phyloP scores from a whole-genome alignment of 2,113 vertebrate genomes.

The Gadus chalcogrammus region DNA sequence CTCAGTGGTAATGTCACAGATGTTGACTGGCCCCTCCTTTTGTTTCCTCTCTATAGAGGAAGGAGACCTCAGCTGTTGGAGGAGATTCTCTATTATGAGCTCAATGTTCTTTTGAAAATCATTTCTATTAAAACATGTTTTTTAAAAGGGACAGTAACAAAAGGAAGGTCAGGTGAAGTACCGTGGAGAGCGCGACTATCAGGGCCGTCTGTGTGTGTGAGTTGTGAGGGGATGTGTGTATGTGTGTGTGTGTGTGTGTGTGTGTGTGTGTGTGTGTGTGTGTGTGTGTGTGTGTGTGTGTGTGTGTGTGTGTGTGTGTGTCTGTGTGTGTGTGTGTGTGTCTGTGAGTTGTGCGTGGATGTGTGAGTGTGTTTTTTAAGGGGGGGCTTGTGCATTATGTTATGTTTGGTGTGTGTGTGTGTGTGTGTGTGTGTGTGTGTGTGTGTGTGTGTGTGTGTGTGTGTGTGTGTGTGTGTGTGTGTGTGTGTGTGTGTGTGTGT shows the following conservation, averaged over 20 bases:
- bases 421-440: slow-evolving; percentile 12
- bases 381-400: too few relatives aligned
- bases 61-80: slow-evolving; percentile 80
- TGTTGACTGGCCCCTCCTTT: slow-evolving; percentile 73
- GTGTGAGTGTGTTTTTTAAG: slow-evolving; percentile 10
- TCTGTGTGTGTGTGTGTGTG: slow-evolving; percentile 22
- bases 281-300: slow-evolving; percentile 6
- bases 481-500: slow-evolving; percentile 13
- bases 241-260: slow-evolving; percentile 15
- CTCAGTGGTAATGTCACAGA: slow-evolving; percentile 70
- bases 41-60: slow-evolving; percentile 71
- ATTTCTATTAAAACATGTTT: slow-evolving; percentile 81
- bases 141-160: slow-evolving; percentile 74
- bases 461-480: slow-evolving; percentile 25
- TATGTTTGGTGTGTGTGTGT: neutral
- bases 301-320: slow-evolving; percentile 5
- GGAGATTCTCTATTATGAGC: slow-evolving; percentile 80
- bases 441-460: slow-evolving; percentile 20
- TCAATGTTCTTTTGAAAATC: slow-evolving; percentile 82
- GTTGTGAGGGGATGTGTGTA: slow-evolving; percentile 25
- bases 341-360: slow-evolving; percentile 1
- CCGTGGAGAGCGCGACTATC: slow-evolving; percentile 64
- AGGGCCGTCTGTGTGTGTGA: slow-evolving; percentile 50
- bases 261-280: slow-evolving; percentile 1
- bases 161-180: slow-evolving; percentile 78